A percentile compares a stretch with the other conserved stretches of the same genome.
These are phyloP conservation scores for Todus mexicanus DNA, from an alignment of 2,797 vertebrate genomes.

Conservation along the genomic window DNA sequence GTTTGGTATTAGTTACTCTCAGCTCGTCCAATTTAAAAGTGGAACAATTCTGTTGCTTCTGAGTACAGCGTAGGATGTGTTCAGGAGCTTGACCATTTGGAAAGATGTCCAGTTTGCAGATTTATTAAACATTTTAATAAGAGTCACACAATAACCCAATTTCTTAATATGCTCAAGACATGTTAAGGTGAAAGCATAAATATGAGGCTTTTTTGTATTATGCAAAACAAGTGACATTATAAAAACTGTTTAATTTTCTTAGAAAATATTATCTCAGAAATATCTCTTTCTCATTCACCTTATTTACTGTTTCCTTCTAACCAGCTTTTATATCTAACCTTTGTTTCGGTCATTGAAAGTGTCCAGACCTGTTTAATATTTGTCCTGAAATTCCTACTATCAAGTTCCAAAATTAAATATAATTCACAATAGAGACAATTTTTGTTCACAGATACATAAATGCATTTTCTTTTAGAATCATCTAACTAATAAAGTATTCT, in stretches of 20 bases:
- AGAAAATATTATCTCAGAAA: neutral
- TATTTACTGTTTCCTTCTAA: neutral
- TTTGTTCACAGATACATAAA: neutral
- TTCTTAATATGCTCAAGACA: neutral
- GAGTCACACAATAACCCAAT: neutral
- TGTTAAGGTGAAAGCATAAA: neutral
- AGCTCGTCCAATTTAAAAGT: neutral
- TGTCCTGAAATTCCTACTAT: neutral
- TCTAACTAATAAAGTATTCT: neutral
- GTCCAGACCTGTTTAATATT: neutral
- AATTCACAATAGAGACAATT: neutral
- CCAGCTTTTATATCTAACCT: neutral
- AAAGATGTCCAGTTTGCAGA: neutral
- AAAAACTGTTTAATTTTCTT: neutral
- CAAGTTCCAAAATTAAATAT: neutral
- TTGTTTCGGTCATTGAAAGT: neutral
- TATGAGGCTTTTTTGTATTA: neutral
- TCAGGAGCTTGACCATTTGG: neutral
- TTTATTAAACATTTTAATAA: neutral
- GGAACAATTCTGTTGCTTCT: neutral
- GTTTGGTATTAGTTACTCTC: neutral
- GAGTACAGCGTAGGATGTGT: neutral
- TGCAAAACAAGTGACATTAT: neutral
- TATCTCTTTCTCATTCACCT: neutral
- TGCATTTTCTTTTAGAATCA: neutral